Evolutionary conservation across 92 coral and sea anemone genomes (phyloP).

Genomic region (Micromussa lordhowensis): DNA sequence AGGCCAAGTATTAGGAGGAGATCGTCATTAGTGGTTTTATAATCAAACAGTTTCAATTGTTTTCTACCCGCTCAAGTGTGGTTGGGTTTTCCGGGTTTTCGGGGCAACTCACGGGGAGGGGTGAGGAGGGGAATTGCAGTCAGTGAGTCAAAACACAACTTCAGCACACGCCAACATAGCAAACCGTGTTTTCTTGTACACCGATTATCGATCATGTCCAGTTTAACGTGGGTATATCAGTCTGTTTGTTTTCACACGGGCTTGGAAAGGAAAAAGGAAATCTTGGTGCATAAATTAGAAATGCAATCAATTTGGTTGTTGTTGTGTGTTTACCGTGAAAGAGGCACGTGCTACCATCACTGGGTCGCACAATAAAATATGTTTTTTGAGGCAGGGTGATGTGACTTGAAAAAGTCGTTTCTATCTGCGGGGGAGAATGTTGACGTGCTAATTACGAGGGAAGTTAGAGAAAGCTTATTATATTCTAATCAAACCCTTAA

Average conservation of each 20-base stretch:
- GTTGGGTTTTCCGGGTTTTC: constrained; percentile 6
- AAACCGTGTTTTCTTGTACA: not conserved
- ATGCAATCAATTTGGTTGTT: not conserved
- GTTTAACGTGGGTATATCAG: constrained; percentile 1
- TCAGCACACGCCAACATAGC: not conserved
- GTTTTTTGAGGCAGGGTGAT: not conserved
- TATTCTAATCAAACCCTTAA: constrained; percentile 30
- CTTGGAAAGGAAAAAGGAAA: constrained; percentile 2
- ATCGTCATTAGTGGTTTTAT: constrained; percentile 32
- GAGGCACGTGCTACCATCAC: constrained; percentile 6
- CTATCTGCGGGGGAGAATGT: constrained; percentile 3
- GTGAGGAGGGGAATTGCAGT: not conserved
- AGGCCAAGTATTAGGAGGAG: constrained; percentile 4
- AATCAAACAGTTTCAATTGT: constrained; percentile 27
- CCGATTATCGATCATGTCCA: constrained; percentile 1
- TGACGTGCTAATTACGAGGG: constrained; percentile 24
- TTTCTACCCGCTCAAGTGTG: constrained; percentile 1
- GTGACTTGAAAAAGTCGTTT: constrained; percentile 10
- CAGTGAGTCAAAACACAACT: not conserved
- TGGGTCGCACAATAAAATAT: constrained; percentile 26
- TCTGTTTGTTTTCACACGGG: not conserved
- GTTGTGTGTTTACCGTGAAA: not conserved
- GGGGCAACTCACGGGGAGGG: not conserved
- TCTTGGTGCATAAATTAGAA: constrained; percentile 10
- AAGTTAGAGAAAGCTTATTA: constrained; percentile 29